Evolutionary conservation across 2,113 vertebrate genomes (phyloP).

Genomic region (Hippocampus barbouri): DNA sequence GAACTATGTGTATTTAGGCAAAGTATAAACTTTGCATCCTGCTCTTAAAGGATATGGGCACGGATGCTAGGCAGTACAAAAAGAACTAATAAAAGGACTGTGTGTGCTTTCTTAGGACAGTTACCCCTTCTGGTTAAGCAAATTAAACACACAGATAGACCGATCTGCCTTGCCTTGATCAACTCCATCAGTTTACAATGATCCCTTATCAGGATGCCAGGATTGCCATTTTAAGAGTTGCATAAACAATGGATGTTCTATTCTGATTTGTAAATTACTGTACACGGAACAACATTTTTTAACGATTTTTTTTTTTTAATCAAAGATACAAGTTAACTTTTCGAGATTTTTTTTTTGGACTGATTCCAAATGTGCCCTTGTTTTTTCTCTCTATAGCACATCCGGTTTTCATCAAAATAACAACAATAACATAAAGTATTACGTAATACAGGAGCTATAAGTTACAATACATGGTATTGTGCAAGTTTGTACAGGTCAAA

Average conservation of each 20-base stretch:
- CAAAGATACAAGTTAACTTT: too few relatives aligned
- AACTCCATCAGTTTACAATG: background rate
- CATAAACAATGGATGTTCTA: background rate
- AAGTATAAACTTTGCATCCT: background rate
- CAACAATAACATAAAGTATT: too few relatives aligned
- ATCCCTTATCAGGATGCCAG: background rate
- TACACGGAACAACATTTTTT: too few relatives aligned
- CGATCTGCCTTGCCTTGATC: background rate
- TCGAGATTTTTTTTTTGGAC: too few relatives aligned
- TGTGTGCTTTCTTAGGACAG: constrained; percentile 21
- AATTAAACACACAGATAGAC: constrained; percentile 5
- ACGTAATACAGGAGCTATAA: too few relatives aligned
- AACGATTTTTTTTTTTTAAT: too few relatives aligned
- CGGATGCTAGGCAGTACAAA: background rate
- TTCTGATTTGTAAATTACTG: background rate
- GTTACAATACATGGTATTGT: too few relatives aligned
- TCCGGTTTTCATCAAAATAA: too few relatives aligned
- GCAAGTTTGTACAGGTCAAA: too few relatives aligned
- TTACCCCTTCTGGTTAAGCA: constrained; percentile 4
- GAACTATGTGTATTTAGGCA: constrained; percentile 2
- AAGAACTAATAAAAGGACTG: constrained; percentile 5
- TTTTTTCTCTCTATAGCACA: too few relatives aligned
- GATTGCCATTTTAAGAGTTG: background rate
- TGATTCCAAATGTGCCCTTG: too few relatives aligned
- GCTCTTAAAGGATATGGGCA: background rate